Conservation (phyloP, 2,797 vertebrate genomes). For the Rhinichthys osculus region DNA sequence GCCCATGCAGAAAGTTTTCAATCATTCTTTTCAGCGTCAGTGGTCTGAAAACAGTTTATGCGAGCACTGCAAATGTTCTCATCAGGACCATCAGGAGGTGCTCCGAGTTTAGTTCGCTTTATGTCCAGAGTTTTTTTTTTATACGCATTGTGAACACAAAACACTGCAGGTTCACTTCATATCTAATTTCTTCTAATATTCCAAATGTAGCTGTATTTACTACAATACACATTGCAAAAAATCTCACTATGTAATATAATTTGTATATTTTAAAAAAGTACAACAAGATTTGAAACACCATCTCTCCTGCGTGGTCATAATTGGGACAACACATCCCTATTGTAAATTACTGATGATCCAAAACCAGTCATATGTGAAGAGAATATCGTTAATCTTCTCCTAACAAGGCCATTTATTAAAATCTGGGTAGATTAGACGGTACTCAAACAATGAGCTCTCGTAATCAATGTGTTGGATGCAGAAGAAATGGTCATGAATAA, state of each 20-base stretch:
- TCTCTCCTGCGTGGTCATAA: background rate
- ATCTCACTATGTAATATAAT: too few relatives aligned
- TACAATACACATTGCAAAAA: too few relatives aligned
- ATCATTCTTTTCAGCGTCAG: too few relatives aligned
- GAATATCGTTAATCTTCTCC: background rate
- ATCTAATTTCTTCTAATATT: background rate
- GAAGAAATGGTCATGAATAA: background rate
- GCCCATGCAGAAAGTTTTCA: too few relatives aligned
- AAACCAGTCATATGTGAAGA: background rate
- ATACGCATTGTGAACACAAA: background rate
- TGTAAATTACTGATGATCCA: background rate
- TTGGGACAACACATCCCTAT: background rate
- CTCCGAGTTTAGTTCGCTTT: too few relatives aligned
- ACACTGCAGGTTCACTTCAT: background rate
- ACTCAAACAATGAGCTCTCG: background rate
- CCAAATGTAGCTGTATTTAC: background rate
- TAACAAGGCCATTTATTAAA: background rate
- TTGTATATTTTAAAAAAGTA: background rate
- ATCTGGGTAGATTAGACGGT: background rate
- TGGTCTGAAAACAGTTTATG: too few relatives aligned
- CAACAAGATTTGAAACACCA: background rate
- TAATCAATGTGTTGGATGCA: background rate
- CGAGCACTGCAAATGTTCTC: too few relatives aligned
- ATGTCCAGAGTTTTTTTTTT: too few relatives aligned
- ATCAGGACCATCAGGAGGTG: too few relatives aligned